Percentiles rank a stretch among this genome's conserved stretches.
Evolutionary conservation across 2,888 invertebrate genomes (phyloP).

Genomic region (Melolontha melolontha): DNA sequence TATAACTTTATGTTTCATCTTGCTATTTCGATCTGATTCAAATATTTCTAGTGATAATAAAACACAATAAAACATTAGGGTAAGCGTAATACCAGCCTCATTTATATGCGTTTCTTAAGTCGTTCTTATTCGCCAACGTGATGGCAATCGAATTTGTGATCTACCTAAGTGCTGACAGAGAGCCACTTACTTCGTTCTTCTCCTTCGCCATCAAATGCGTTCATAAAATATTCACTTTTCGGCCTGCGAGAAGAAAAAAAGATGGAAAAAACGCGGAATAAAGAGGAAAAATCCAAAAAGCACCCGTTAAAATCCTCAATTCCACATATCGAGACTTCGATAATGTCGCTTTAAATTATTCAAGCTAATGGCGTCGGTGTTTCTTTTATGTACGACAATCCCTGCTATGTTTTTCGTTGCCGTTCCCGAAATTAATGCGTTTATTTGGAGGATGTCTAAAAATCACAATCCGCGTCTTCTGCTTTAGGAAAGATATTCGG

Average conservation of each 20-base stretch:
- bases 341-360: slow-evolving; percentile 24
- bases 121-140: slow-evolving; percentile 12
- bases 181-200: slow-evolving; percentile 6
- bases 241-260: neutral
- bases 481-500: too few relatives aligned
- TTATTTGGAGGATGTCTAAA: too few relatives aligned
- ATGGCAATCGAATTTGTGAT: slow-evolving; percentile 24
- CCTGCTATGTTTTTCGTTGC: neutral
- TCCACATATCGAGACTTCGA: slow-evolving; percentile 15
- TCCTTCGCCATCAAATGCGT: neutral
- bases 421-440: too few relatives aligned
- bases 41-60: neutral
- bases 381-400: slow-evolving; percentile 6
- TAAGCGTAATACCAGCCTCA: neutral
- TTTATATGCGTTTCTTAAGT: slow-evolving; percentile 16
- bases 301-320: slow-evolving; percentile 14
- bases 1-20: too few relatives aligned
- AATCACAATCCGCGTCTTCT: too few relatives aligned
- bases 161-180: slow-evolving; percentile 3
- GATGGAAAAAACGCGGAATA: slow-evolving; percentile 3
- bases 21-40: too few relatives aligned
- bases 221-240: slow-evolving; percentile 26
- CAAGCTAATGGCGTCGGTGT: slow-evolving; percentile 17
- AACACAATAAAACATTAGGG: neutral
- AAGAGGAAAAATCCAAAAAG: slow-evolving; percentile 7